phyloP scores from a whole-genome alignment of 2,797 vertebrate genomes.

The Hippopotamyrus pictus region DNA sequence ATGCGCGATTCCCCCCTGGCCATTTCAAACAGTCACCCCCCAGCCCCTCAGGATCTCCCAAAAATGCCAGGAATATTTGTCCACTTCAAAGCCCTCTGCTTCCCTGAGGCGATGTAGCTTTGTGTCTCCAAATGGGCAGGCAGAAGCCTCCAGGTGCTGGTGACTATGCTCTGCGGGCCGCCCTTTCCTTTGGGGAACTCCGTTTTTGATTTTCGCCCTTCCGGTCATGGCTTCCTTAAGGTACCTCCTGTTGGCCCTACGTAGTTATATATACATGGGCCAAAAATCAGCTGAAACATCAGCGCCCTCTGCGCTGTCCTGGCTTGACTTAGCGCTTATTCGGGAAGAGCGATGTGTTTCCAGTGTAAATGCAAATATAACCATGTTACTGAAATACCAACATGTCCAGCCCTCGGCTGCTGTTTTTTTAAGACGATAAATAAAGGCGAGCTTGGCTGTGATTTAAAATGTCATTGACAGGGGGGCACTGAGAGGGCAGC shows the following conservation, averaged over 20 bases:
- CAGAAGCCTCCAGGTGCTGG: background rate
- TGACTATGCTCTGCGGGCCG: background rate
- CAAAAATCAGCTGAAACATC: background rate
- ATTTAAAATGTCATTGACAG: background rate
- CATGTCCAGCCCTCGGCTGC: background rate
- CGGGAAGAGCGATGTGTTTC: background rate
- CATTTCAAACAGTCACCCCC: background rate
- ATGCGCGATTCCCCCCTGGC: background rate
- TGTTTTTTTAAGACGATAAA: background rate
- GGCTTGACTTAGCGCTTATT: background rate
- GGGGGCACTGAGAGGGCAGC: background rate
- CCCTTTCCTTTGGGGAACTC: background rate
- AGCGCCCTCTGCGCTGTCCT: background rate
- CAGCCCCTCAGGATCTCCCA: background rate
- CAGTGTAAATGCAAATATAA: background rate
- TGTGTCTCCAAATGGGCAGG: background rate
- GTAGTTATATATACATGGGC: background rate
- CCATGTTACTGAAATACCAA: background rate
- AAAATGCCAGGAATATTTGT: background rate
- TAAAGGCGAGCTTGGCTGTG: background rate
- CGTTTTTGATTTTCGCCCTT: background rate
- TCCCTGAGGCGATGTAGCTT: background rate
- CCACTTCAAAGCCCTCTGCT: background rate
- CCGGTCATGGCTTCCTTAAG: background rate
- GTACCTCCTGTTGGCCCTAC: background rate